Percentiles rank a stretch among this genome's conserved stretches.
These are phyloP conservation scores for Isichthys henryi DNA, from an alignment of 2,113 vertebrate species.

Conservation along the genomic window DNA sequence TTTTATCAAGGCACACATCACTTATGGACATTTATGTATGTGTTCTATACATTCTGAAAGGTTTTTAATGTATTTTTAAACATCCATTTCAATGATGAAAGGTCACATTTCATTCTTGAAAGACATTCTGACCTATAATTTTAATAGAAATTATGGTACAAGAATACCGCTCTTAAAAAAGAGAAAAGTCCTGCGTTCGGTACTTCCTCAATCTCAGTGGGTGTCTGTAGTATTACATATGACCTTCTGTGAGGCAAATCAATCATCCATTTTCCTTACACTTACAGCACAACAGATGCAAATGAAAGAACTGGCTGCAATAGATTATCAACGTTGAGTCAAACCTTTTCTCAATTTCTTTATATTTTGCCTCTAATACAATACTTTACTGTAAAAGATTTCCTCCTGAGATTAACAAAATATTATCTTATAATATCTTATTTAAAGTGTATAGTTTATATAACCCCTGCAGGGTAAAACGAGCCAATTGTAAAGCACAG, in stretches of 20 bases:
- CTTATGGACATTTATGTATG: not conserved
- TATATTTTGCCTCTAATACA: not conserved
- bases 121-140: not conserved
- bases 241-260: not conserved
- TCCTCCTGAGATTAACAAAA: not conserved
- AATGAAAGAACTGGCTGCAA: not conserved
- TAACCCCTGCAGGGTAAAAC: not conserved
- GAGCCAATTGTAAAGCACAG: not conserved
- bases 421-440: not conserved
- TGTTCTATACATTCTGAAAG: not conserved
- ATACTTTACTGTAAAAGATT: not conserved
- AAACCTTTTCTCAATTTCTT: not conserved
- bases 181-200: not conserved
- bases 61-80: not conserved
- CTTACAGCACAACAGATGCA: not conserved
- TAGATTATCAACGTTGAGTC: not conserved
- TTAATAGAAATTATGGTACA: not conserved
- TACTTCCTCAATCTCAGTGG: not conserved
- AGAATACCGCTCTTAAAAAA: not conserved
- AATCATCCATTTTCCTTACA: not conserved
- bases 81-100: not conserved
- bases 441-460: not conserved
- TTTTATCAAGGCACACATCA: not conserved
- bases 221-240: not conserved
- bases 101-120: not conserved